phyloP scores from a whole-genome alignment of 2,113 vertebrate species.

The Stercorarius parasiticus region DNA sequence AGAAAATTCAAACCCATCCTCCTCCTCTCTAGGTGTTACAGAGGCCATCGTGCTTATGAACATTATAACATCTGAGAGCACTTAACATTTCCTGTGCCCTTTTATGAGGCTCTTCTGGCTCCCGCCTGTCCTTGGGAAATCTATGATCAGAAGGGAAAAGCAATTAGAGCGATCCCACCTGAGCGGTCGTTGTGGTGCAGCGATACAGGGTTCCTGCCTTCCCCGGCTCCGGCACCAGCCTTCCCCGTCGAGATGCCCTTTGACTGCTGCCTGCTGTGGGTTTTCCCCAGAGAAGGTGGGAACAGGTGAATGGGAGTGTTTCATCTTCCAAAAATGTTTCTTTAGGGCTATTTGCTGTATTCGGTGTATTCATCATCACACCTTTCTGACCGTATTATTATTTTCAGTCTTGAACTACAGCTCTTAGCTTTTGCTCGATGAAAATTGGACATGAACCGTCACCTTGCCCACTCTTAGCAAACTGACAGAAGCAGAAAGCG shows the following conservation, averaged over 20 bases:
- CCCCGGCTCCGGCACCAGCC: accelerated
- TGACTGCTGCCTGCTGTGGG: background rate
- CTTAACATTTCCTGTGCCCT: background rate
- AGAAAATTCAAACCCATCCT: background rate
- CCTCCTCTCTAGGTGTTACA: background rate
- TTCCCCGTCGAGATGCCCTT: background rate
- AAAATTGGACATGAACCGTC: background rate
- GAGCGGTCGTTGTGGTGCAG: background rate
- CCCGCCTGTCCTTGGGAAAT: background rate
- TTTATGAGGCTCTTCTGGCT: background rate
- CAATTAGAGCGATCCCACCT: background rate
- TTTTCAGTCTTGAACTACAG: background rate
- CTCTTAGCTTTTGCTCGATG: background rate
- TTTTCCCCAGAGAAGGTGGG: background rate
- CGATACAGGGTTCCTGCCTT: accelerated
- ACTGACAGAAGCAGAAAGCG: background rate
- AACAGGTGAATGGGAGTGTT: background rate
- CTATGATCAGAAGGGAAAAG: background rate
- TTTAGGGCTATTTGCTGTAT: background rate
- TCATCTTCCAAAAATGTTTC: background rate
- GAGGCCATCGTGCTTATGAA: background rate
- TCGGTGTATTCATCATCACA: background rate
- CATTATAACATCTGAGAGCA: background rate
- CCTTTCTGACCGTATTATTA: background rate
- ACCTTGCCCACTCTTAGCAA: accelerated